Percentiles rank a stretch among this genome's conserved stretches.
Conservation (phyloP, 2,113 vertebrate species). For the Spea bombifrons region DNA sequence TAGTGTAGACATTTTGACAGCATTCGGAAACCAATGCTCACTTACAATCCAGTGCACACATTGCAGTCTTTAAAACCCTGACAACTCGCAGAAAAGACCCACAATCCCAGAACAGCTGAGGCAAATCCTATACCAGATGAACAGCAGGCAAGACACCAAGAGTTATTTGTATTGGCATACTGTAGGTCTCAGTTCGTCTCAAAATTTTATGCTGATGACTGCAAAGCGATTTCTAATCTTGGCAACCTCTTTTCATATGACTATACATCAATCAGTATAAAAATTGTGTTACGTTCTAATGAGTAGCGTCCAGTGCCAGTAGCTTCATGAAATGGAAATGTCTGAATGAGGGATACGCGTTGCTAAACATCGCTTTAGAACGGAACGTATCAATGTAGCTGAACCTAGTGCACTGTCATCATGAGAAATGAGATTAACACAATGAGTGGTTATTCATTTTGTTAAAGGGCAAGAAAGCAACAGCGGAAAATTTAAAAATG, state of each 20-base stretch:
- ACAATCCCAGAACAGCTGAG: slow-evolving; percentile 1
- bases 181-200: slow-evolving; percentile 27
- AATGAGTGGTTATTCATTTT: slow-evolving; percentile 17
- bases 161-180: slow-evolving; percentile 16
- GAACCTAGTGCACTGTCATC: slow-evolving; percentile 47
- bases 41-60: background rate
- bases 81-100: background rate
- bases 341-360: slow-evolving; percentile 54
- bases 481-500: background rate
- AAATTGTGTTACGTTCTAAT: slow-evolving; percentile 51
- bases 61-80: background rate
- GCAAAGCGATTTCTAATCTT: slow-evolving; percentile 54
- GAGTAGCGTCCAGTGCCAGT: slow-evolving; percentile 51
- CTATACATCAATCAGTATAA: slow-evolving; percentile 56
- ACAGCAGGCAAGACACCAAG: background rate
- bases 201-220: slow-evolving; percentile 37
- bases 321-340: slow-evolving; percentile 53
- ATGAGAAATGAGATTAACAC: slow-evolving; percentile 49
- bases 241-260: slow-evolving; percentile 59
- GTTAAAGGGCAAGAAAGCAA: background rate
- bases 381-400: slow-evolving; percentile 49
- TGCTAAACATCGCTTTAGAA: slow-evolving; percentile 60
- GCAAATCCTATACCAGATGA: background rate
- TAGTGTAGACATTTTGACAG: background rate
- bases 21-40: background rate